These are phyloP conservation scores for Diplogasteroides magnus DNA, from an alignment of 1,140 invertebrate genomes.

Conservation along the genomic window DNA sequence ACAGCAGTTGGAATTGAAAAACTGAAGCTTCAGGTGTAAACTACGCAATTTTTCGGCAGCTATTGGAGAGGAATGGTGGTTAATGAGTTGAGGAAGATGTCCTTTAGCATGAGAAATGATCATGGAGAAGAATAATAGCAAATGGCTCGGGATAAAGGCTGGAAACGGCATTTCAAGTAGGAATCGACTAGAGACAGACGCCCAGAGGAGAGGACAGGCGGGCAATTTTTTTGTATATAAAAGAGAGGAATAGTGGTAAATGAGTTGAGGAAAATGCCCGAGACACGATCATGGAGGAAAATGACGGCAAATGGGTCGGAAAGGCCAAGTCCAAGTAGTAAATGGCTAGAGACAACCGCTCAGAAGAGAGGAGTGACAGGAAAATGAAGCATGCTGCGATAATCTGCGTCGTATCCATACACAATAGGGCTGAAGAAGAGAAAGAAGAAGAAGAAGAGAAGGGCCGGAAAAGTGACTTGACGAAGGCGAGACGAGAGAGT, in stretches of 20 bases:
- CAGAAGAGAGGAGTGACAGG: no score
- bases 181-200: neutral
- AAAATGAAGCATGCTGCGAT: neutral
- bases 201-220: neutral
- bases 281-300: neutral
- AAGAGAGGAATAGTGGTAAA: neutral
- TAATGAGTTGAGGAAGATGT: slow-evolving; percentile 1
- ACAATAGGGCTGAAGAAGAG: neutral
- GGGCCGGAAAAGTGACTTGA: slow-evolving; percentile 37
- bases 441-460: neutral
- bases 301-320: neutral
- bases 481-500: neutral
- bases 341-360: neutral
- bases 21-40: neutral
- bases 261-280: neutral
- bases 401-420: neutral
- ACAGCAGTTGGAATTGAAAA: neutral
- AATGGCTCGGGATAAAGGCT: neutral
- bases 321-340: neutral
- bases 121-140: neutral
- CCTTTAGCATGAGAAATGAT: neutral
- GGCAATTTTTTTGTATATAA: slow-evolving; percentile 5
- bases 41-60: neutral
- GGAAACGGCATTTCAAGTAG: no score
- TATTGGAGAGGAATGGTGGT: slow-evolving; percentile 1